Conservation (phyloP, 2,113 vertebrate genomes). For the Falcunculus frontatus region DNA sequence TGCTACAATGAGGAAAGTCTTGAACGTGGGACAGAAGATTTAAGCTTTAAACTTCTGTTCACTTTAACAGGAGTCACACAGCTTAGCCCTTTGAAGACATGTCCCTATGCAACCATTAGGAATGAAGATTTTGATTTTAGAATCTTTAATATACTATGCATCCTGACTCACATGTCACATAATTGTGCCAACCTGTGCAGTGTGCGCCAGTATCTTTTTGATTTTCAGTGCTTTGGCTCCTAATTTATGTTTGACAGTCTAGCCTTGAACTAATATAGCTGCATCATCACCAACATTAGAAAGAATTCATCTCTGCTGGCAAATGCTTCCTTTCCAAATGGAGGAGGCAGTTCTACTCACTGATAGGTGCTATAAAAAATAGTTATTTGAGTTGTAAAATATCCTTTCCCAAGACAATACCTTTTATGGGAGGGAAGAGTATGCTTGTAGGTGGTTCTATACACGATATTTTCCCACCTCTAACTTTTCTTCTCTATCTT, state of each 20-base stretch:
- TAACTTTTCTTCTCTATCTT: neutral
- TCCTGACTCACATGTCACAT: neutral
- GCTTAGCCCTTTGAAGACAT: neutral
- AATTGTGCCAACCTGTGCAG: neutral
- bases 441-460: neutral
- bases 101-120: neutral
- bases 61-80: neutral
- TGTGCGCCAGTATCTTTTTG: neutral
- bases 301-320: neutral
- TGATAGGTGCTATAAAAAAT: neutral
- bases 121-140: neutral
- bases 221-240: neutral
- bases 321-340: neutral
- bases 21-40: neutral
- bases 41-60: neutral
- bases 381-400: neutral
- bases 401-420: neutral
- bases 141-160: neutral
- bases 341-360: neutral
- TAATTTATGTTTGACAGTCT: neutral
- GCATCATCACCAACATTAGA: neutral
- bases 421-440: neutral
- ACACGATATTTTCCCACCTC: neutral
- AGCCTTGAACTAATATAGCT: slow-evolving; percentile 1
- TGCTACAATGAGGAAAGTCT: neutral